Evolutionary conservation across 1,140 invertebrate species (phyloP).

Genomic region (Drosophila santomea): DNA sequence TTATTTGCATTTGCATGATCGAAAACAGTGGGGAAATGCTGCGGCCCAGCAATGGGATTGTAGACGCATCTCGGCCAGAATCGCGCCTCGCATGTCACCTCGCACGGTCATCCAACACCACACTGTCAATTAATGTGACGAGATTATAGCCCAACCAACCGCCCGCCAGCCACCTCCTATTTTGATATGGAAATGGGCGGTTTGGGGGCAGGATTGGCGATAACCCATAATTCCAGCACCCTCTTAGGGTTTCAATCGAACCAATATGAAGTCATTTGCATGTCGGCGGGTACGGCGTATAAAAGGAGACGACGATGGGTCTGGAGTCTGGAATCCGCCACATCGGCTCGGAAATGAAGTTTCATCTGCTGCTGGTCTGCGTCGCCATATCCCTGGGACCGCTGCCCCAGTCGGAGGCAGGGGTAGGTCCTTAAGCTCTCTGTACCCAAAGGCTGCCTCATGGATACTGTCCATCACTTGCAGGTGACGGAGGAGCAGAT

Average conservation of each 20-base stretch:
- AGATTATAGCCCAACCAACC: slow-evolving; percentile 14
- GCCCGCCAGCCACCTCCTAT: background rate
- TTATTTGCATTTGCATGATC: background rate
- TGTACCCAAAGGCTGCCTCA: background rate
- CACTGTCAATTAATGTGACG: slow-evolving; percentile 22
- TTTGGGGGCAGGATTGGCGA: background rate
- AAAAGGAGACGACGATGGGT: slow-evolving; percentile 5
- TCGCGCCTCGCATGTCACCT: slow-evolving; percentile 18
- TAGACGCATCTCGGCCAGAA: slow-evolving; percentile 8
- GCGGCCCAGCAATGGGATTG: slow-evolving; percentile 1
- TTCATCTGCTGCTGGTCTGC: slow-evolving; percentile 9
- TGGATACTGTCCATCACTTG: background rate
- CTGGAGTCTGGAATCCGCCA: background rate
- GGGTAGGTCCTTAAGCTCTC: slow-evolving; percentile 5
- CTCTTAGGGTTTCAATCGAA: background rate
- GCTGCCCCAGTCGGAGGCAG: slow-evolving; percentile 15
- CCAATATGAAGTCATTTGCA: slow-evolving; percentile 15
- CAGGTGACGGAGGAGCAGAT: slow-evolving; percentile 86
- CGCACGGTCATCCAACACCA: slow-evolving; percentile 9
- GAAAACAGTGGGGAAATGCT: background rate
- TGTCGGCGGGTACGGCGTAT: slow-evolving; percentile 9
- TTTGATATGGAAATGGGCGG: slow-evolving; percentile 15
- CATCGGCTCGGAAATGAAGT: slow-evolving; percentile 15
- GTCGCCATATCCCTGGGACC: background rate
- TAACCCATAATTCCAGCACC: slow-evolving; percentile 22